Conservation (phyloP, 2,888 invertebrate species). For the Agrochola lychnidis region DNA sequence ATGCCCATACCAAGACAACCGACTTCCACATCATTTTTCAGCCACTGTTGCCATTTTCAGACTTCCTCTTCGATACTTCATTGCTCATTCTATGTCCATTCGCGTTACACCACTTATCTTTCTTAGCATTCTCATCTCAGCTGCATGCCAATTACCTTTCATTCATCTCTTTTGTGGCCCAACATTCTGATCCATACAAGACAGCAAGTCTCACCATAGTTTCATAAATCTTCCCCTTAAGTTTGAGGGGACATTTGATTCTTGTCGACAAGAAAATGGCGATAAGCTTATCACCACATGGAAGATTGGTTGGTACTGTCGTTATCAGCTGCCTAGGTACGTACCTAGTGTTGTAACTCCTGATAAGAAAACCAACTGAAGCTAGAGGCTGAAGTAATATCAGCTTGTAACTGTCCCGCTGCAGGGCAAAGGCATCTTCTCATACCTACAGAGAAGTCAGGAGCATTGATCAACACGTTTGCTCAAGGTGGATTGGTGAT, state of each 20-base stretch:
- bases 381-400: not conserved
- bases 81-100: not conserved
- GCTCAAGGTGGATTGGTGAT: not conserved
- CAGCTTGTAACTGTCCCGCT: not conserved
- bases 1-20: too few relatives aligned
- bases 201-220: too few relatives aligned
- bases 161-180: not conserved
- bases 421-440: too few relatives aligned
- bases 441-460: too few relatives aligned
- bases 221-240: too few relatives aligned
- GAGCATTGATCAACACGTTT: not conserved
- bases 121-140: not conserved
- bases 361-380: slow-evolving; percentile 1
- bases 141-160: not conserved
- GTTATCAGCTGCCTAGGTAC: not conserved
- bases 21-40: too few relatives aligned
- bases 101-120: not conserved
- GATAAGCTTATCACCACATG: not conserved
- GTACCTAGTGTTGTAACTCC: not conserved
- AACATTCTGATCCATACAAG: too few relatives aligned
- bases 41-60: too few relatives aligned
- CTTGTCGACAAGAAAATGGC: not conserved
- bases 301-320: not conserved
- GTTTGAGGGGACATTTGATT: not conserved
- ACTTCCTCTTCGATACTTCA: not conserved